A percentile compares a stretch with the other conserved stretches of the same genome.
phyloP scores from a whole-genome alignment of 2,113 vertebrate genomes.

The Parus major region DNA sequence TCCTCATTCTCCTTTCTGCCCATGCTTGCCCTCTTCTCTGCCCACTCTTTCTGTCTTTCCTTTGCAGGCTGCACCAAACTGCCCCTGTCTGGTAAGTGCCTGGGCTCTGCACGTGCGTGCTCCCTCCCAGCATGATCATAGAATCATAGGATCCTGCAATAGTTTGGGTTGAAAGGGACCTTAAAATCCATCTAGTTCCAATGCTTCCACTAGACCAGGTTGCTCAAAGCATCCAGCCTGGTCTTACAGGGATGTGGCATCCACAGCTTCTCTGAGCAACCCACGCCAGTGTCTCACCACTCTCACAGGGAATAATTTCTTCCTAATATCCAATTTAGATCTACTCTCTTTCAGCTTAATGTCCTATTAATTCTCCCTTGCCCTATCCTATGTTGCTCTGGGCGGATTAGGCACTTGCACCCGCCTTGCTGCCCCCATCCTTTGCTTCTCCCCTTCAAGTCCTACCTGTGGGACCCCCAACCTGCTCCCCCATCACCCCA shows the following conservation, averaged over 20 bases:
- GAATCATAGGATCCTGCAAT: background rate
- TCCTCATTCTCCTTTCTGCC: slow-evolving; percentile 29
- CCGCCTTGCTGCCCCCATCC: background rate
- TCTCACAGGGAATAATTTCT: background rate
- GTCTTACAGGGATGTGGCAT: background rate
- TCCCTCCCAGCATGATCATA: background rate
- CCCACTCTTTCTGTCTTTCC: slow-evolving; percentile 77
- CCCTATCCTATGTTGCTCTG: background rate
- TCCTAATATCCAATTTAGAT: background rate
- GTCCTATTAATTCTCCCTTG: background rate
- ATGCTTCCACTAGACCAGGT: background rate
- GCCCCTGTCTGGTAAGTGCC: slow-evolving; percentile 86
- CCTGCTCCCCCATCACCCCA: rapidly evolving
- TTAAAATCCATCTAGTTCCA: background rate
- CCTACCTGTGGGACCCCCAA: background rate
- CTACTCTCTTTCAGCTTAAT: background rate
- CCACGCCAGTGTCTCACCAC: background rate
- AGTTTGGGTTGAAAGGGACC: background rate
- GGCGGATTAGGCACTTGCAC: background rate
- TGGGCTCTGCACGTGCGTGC: background rate
- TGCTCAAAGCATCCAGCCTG: background rate
- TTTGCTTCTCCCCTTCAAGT: background rate
- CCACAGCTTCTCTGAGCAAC: background rate
- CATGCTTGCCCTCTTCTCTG: slow-evolving; percentile 67
- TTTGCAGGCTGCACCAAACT: slow-evolving; percentile 84